Conservation (phyloP, 2,797 vertebrate genomes). For the Manis crassicaudata region DNA sequence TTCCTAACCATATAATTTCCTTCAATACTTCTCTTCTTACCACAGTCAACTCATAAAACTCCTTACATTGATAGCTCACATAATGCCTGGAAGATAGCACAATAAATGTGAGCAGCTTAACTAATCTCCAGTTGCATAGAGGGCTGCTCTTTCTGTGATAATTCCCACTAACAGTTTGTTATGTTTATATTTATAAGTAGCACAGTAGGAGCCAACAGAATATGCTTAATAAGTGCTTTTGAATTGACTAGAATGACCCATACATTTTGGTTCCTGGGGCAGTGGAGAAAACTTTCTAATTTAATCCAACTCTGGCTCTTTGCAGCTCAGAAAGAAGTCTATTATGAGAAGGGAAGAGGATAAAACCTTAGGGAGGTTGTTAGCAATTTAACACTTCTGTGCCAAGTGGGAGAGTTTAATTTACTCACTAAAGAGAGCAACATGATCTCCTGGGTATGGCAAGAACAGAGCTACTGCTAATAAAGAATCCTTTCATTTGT, state of each 20-base stretch:
- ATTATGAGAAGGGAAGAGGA: slow-evolving; percentile 25
- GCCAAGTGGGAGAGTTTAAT: slow-evolving; percentile 52
- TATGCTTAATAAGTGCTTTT: background rate
- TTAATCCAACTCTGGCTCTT: slow-evolving; percentile 31
- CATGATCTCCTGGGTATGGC: slow-evolving; percentile 35
- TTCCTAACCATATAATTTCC: background rate
- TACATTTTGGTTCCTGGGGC: background rate
- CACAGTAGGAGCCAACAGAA: background rate
- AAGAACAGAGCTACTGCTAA: slow-evolving; percentile 11
- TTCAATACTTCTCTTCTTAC: slow-evolving; percentile 7
- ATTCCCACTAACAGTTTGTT: background rate
- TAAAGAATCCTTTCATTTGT: background rate
- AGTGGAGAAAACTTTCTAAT: slow-evolving; percentile 30
- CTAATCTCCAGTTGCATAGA: background rate
- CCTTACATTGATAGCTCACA: background rate
- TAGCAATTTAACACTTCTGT: slow-evolving; percentile 53
- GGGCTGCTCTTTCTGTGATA: background rate
- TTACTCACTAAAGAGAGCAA: slow-evolving; percentile 63
- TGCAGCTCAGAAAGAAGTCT: slow-evolving; percentile 26
- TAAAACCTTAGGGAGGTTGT: slow-evolving; percentile 60
- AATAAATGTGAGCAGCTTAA: background rate
- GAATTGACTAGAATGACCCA: background rate
- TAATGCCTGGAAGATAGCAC: slow-evolving; percentile 13
- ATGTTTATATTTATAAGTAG: background rate
- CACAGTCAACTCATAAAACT: slow-evolving; percentile 4